Percentiles rank a stretch among this genome's conserved stretches.
Evolutionary conservation across 2,888 invertebrate species (phyloP).

Genomic region (Philaethria dido): DNA sequence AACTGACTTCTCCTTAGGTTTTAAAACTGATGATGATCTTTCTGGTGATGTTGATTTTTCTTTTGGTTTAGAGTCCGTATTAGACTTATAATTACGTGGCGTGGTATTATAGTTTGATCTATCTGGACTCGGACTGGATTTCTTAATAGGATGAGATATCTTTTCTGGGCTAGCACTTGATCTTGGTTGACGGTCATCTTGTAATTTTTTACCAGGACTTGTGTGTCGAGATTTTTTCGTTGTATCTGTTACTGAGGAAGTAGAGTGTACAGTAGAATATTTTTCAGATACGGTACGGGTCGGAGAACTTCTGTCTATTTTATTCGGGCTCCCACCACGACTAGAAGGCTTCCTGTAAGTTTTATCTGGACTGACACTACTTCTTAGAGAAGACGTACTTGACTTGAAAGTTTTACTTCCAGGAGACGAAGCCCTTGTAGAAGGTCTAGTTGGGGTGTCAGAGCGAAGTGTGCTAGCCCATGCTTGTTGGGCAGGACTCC

Average conservation of each 20-base stretch:
- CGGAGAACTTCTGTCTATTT: slow-evolving; percentile 66
- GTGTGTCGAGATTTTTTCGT: slow-evolving; percentile 50
- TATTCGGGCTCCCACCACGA: slow-evolving; percentile 64
- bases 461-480: slow-evolving; percentile 89
- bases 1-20: slow-evolving; percentile 36
- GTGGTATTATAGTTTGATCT: slow-evolving; percentile 43
- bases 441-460: slow-evolving; percentile 82
- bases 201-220: slow-evolving; percentile 59
- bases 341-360: slow-evolving; percentile 62
- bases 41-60: slow-evolving; percentile 43
- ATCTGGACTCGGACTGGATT: slow-evolving; percentile 56
- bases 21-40: slow-evolving; percentile 33
- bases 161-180: slow-evolving; percentile 67
- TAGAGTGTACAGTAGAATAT: slow-evolving; percentile 61
- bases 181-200: slow-evolving; percentile 53
- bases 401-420: slow-evolving; percentile 80
- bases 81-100: slow-evolving; percentile 41
- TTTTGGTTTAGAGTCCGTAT: slow-evolving; percentile 43
- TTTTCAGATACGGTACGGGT: slow-evolving; percentile 59
- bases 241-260: slow-evolving; percentile 60
- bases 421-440: slow-evolving; percentile 82
- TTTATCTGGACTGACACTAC: slow-evolving; percentile 81
- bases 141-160: slow-evolving; percentile 47
- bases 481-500: slow-evolving; percentile 89
- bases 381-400: slow-evolving; percentile 80